Conservation (phyloP, 2,888 invertebrate species). For the Pharmacophagus antenor region DNA sequence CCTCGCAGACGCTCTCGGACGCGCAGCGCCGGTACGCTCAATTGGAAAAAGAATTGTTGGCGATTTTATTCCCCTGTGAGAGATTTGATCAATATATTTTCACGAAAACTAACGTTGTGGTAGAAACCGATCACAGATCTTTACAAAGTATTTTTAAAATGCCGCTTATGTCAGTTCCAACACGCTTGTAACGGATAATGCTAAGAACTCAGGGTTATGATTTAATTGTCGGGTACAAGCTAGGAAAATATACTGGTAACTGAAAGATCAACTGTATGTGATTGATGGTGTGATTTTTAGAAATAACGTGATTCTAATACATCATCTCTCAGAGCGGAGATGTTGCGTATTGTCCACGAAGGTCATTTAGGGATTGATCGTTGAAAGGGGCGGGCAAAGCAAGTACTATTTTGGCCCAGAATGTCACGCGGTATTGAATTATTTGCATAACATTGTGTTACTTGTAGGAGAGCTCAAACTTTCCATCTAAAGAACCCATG, state of each 20-base stretch:
- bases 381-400: neutral
- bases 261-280: neutral
- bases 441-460: neutral
- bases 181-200: neutral
- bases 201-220: neutral
- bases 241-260: neutral
- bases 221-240: neutral
- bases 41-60: neutral
- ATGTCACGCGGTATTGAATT: neutral
- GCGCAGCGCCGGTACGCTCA: neutral
- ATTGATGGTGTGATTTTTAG: neutral
- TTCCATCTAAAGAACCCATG: neutral
- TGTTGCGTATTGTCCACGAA: neutral
- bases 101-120: neutral
- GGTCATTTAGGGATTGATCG: neutral
- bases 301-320: neutral
- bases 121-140: neutral
- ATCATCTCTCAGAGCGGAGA: neutral
- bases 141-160: neutral
- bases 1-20: neutral
- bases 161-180: neutral
- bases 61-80: neutral
- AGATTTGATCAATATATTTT: slow-evolving; percentile 3
- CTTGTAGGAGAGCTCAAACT: neutral
- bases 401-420: neutral